phyloP scores from a whole-genome alignment of 1,140 invertebrate species.

The Portunus trituberculatus region DNA sequence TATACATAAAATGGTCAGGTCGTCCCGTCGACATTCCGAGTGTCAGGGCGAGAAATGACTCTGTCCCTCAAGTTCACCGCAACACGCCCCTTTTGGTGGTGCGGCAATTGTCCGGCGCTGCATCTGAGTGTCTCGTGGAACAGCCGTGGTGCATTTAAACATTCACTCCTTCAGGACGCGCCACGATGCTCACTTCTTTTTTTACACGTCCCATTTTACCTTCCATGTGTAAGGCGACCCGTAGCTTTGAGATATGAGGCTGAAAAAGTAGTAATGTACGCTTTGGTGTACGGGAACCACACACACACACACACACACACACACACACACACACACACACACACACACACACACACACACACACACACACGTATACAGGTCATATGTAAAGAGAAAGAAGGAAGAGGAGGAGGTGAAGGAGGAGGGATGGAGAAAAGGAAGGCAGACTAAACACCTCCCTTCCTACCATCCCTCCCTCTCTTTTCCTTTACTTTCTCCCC shows the following conservation, averaged over 20 bases:
- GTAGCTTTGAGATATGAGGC: neutral
- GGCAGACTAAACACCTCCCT: neutral
- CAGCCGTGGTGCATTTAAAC: neutral
- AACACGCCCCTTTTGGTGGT: neutral
- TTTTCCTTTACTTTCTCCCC: neutral
- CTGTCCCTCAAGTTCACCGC: neutral
- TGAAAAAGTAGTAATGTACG: neutral
- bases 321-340: constrained; percentile 46
- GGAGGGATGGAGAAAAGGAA: neutral
- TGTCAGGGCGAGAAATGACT: constrained; percentile 1
- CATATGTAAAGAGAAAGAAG: neutral
- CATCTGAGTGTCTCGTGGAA: neutral
- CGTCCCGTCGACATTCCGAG: neutral
- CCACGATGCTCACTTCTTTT: neutral
- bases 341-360: constrained; percentile 39
- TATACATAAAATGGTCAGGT: neutral
- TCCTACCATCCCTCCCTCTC: neutral
- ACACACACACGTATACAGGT: constrained; percentile 16
- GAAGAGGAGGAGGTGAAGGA: neutral
- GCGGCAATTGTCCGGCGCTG: neutral
- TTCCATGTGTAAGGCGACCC: neutral
- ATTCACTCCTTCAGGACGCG: neutral
- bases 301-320: constrained; percentile 33
- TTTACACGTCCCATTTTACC: neutral
- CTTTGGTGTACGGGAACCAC: neutral